A percentile compares a stretch with the other conserved stretches of the same genome.
These are phyloP conservation scores for Drosophila mimica DNA, from an alignment of 2,888 invertebrate genomes.

Conservation along the genomic window DNA sequence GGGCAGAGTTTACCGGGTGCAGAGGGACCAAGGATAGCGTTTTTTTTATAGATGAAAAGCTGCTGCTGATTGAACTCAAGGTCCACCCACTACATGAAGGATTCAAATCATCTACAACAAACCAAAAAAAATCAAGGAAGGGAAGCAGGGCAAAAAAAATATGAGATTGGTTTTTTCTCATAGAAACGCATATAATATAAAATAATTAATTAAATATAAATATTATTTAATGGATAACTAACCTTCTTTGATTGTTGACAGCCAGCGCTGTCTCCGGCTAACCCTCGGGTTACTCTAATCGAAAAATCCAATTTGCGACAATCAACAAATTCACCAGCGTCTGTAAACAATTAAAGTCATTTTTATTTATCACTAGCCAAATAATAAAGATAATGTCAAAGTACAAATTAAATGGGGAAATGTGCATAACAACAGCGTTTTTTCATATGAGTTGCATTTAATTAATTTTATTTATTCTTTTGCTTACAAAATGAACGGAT, in stretches of 20 bases:
- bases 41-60: background rate
- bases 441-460: conserved; percentile 1
- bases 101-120: conserved; percentile 1
- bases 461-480: conserved; percentile 23
- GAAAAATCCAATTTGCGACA: conserved; percentile 18
- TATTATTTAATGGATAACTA: conserved; percentile 36
- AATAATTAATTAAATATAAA: background rate
- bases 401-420: background rate
- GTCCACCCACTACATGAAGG: conserved; percentile 4
- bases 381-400: background rate
- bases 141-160: background rate
- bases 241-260: conserved; percentile 52
- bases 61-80: conserved; percentile 23
- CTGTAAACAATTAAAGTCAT: conserved; percentile 26
- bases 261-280: conserved; percentile 40
- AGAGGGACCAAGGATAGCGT: conserved; percentile 9
- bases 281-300: conserved; percentile 22
- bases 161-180: background rate
- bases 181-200: background rate
- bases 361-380: conserved; percentile 6
- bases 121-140: too few relatives aligned
- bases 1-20: conserved; percentile 8
- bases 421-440: conserved; percentile 3
- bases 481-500: conserved; percentile 51
- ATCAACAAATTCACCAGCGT: conserved; percentile 28